phyloP scores from a whole-genome alignment of 2,797 vertebrate genomes.

The Karalla daura region DNA sequence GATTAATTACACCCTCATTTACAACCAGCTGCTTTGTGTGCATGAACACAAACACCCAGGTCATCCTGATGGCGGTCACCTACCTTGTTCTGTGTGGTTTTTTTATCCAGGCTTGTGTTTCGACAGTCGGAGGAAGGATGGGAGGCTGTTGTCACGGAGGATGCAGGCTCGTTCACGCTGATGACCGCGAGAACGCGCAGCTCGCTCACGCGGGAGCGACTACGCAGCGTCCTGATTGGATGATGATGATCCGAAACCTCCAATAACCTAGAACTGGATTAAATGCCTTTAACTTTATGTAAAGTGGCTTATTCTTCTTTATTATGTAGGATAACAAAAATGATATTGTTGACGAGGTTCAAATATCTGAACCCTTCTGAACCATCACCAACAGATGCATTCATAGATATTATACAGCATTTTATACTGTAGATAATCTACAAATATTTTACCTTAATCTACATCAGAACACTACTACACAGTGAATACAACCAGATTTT shows the following conservation, averaged over 20 bases:
- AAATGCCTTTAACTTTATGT: background rate
- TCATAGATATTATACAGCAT: no score
- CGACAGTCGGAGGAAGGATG: constrained; percentile 16
- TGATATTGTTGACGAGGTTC: no score
- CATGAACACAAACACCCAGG: background rate
- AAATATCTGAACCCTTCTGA: no score
- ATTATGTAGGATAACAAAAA: no score
- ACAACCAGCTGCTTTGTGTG: background rate
- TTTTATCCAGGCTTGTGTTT: constrained; percentile 25
- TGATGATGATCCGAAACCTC: background rate
- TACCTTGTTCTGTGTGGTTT: constrained; percentile 46
- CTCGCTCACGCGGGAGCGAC: constrained; percentile 34
- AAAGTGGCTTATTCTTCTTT: no score
- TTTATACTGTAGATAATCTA: no score
- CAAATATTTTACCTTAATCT: no score
- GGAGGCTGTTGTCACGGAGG: constrained; percentile 24
- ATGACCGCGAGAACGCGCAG: constrained; percentile 55
- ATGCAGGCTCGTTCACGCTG: constrained; percentile 56
- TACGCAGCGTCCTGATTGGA: no score
- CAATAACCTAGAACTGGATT: background rate
- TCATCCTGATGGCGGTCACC: background rate
- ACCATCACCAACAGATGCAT: no score
- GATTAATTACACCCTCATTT: background rate
- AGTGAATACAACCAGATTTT: no score
- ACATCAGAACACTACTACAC: no score